A percentile compares a stretch with the other conserved stretches of the same genome.
Conservation (phyloP, 2,888 invertebrate genomes). For the Psylliodes chrysocephalus region DNA sequence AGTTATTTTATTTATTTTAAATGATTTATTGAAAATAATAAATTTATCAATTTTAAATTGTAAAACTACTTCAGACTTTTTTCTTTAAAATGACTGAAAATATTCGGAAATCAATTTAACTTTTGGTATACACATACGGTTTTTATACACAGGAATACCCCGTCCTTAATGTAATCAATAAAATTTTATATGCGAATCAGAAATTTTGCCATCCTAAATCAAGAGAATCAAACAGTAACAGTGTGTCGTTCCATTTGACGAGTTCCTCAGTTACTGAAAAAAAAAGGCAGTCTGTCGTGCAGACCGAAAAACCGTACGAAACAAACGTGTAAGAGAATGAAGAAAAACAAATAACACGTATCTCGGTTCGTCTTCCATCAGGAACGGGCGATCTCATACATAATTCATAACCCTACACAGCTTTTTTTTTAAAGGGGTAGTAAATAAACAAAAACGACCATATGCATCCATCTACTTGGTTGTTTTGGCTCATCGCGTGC, state of each 20-base stretch:
- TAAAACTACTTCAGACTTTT: too few species aligned
- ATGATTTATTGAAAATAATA: too few species aligned
- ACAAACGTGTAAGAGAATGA: slow-evolving; percentile 19
- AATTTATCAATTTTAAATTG: too few species aligned
- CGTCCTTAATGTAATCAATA: too few species aligned
- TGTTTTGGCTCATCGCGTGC: slow-evolving; percentile 1
- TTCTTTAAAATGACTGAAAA: too few species aligned
- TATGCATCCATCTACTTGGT: slow-evolving; percentile 17
- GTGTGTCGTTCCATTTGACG: neutral
- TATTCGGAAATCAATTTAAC: too few species aligned
- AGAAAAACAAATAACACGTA: slow-evolving; percentile 27
- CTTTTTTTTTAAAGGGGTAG: slow-evolving; percentile 39
- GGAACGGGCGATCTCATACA: slow-evolving; percentile 39
- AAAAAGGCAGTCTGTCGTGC: neutral
- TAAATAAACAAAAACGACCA: slow-evolving; percentile 40
- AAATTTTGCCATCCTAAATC: too few species aligned
- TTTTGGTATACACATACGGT: too few species aligned
- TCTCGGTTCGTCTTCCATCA: slow-evolving; percentile 26
- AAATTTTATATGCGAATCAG: too few species aligned
- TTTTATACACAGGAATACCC: too few species aligned
- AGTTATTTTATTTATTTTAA: too few species aligned
- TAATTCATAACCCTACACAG: slow-evolving; percentile 44
- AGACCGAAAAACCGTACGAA: slow-evolving; percentile 3
- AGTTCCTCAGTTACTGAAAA: neutral
- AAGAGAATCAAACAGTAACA: neutral